A percentile compares a stretch with the other conserved stretches of the same genome.
Conservation (phyloP, 2,113 vertebrate genomes). For the Phalacrocorax carbo region DNA sequence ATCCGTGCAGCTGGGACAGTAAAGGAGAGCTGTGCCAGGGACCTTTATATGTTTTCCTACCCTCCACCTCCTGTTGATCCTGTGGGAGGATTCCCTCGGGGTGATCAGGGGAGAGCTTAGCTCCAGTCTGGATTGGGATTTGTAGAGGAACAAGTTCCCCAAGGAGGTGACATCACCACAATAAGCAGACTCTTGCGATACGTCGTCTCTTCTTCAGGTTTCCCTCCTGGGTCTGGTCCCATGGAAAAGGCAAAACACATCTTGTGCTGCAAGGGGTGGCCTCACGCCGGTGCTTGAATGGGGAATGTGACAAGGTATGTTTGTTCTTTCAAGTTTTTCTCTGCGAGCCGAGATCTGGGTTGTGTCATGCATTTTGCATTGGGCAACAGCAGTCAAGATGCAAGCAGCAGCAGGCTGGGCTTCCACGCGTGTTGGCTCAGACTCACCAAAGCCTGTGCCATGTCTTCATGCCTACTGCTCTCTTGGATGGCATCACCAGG, state of each 20-base stretch:
- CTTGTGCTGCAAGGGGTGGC: neutral
- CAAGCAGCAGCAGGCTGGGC: neutral
- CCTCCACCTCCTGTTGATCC: neutral
- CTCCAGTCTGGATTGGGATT: conserved; percentile 37
- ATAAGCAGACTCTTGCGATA: neutral
- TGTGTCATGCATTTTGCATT: neutral
- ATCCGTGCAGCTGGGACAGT: neutral
- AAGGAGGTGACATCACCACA: neutral
- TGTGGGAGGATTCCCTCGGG: conserved; percentile 4
- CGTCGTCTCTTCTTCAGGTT: neutral
- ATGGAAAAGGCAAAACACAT: neutral
- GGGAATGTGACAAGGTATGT: conserved; percentile 12
- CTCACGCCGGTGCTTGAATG: neutral
- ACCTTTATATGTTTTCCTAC: conserved; percentile 44
- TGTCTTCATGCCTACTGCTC: neutral
- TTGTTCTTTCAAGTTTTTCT: neutral
- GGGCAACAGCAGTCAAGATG: neutral
- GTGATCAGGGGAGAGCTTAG: neutral
- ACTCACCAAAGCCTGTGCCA: neutral
- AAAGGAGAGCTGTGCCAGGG: neutral
- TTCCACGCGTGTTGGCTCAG: neutral
- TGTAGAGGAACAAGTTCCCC: conserved; percentile 31
- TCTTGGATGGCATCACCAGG: neutral
- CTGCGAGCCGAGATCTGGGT: neutral
- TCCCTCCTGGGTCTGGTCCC: neutral